These are phyloP conservation scores for Melanostoma mellinum DNA, from an alignment of 2,888 invertebrate species.

Conservation along the genomic window DNA sequence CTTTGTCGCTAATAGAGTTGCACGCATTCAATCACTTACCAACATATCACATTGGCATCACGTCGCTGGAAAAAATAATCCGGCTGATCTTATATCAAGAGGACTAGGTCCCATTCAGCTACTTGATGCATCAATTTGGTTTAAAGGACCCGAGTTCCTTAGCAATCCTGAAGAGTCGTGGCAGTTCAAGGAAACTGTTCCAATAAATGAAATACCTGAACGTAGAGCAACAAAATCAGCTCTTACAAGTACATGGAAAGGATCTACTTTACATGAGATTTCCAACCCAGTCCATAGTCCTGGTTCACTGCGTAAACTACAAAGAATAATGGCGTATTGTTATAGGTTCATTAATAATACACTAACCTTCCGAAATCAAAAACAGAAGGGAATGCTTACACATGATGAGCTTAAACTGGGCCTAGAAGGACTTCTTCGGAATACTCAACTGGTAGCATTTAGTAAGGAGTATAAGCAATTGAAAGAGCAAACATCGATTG, in stretches of 20 bases:
- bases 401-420: not conserved
- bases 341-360: slow-evolving; percentile 3
- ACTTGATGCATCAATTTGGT: not conserved
- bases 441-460: not conserved
- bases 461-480: not conserved
- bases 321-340: not conserved
- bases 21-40: slow-evolving; percentile 1
- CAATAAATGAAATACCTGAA: too few relatives aligned
- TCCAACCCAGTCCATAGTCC: not conserved
- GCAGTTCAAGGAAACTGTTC: too few relatives aligned
- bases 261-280: not conserved
- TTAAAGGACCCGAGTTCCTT: too few relatives aligned
- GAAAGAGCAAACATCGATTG: not conserved
- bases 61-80: not conserved
- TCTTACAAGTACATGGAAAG: not conserved
- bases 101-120: not conserved
- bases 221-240: slow-evolving; percentile 6
- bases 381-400: not conserved
- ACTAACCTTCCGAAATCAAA: not conserved
- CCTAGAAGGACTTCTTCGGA: not conserved
- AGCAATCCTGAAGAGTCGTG: too few relatives aligned
- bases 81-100: not conserved
- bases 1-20: slow-evolving; percentile 2
- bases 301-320: not conserved
- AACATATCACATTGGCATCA: not conserved